Evolutionary conservation across 2,888 invertebrate genomes (phyloP).

Genomic region (Sisyra terminalis): DNA sequence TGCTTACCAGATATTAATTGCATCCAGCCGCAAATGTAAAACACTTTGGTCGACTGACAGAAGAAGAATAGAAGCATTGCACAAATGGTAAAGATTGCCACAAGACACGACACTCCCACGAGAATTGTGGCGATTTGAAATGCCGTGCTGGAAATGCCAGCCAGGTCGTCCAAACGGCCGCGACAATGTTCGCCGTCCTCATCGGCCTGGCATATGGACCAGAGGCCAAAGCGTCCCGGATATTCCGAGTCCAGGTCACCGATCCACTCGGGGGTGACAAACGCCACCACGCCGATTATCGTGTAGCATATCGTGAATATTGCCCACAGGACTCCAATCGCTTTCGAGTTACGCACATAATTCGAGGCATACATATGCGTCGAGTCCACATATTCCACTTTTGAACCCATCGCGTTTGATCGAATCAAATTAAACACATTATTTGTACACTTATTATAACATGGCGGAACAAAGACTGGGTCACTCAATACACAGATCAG

Average conservation of each 20-base stretch:
- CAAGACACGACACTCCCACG: conserved; percentile 68
- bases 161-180: conserved; percentile 69
- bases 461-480: no score
- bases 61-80: conserved; percentile 86
- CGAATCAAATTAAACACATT: conserved; percentile 1
- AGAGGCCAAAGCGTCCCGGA: conserved; percentile 83
- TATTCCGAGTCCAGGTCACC: conserved; percentile 71
- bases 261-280: conserved; percentile 89
- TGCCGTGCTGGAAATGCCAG: conserved; percentile 64
- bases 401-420: conserved; percentile 79
- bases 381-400: conserved; percentile 84
- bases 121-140: conserved; percentile 78
- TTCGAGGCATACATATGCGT: conserved; percentile 81
- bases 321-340: conserved; percentile 94
- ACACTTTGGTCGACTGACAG: conserved; percentile 80
- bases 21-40: conserved; percentile 88
- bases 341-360: conserved; percentile 83
- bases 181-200: conserved; percentile 68
- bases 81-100: conserved; percentile 74
- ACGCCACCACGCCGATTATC: conserved; percentile 86
- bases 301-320: conserved; percentile 95
- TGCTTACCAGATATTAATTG: conserved; percentile 86
- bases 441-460: no score
- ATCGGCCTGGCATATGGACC: conserved; percentile 71
- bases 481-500: no score